Percentiles rank a stretch among this genome's conserved stretches.
Evolutionary conservation across 2,797 vertebrate species (phyloP).

Genomic region (Rhinophrynus dorsalis): DNA sequence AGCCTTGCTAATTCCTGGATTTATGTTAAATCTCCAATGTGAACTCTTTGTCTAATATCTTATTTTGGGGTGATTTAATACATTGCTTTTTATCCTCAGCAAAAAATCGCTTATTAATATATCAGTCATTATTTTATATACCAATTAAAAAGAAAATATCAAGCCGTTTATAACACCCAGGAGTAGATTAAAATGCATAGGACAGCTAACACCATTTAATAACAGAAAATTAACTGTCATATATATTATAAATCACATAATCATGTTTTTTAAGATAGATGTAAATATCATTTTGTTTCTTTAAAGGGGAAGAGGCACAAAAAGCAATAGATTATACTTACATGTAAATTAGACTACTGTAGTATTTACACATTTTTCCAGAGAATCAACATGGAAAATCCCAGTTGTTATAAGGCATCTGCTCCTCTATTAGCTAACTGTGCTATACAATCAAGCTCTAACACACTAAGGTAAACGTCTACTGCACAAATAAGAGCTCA

Average conservation of each 20-base stretch:
- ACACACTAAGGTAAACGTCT: too few species aligned
- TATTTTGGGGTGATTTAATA: slow-evolving; percentile 29
- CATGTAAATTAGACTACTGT: too few species aligned
- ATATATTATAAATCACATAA: slow-evolving; percentile 12
- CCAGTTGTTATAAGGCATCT: too few species aligned
- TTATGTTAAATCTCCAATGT: slow-evolving; percentile 35
- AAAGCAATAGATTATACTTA: too few species aligned
- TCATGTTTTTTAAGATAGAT: slow-evolving; percentile 6
- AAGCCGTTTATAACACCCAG: slow-evolving; percentile 1
- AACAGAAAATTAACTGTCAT: neutral
- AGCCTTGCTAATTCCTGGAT: slow-evolving; percentile 28
- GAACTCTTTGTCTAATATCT: slow-evolving; percentile 31
- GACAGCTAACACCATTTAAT: slow-evolving; percentile 13
- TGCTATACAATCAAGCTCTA: too few species aligned
- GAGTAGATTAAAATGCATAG: slow-evolving; percentile 18
- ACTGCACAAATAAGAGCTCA: too few species aligned
- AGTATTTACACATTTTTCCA: too few species aligned
- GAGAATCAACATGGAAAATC: too few species aligned
- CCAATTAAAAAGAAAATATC: slow-evolving; percentile 24
- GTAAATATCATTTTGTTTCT: neutral
- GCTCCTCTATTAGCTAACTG: too few species aligned
- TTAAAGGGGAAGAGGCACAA: neutral
- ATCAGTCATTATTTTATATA: slow-evolving; percentile 20
- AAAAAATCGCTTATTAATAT: slow-evolving; percentile 28
- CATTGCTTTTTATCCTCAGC: neutral